A percentile compares a stretch with the other conserved stretches of the same genome.
Conservation (phyloP, 1,140 invertebrate genomes). For the Drosophila rhopaloa region DNA sequence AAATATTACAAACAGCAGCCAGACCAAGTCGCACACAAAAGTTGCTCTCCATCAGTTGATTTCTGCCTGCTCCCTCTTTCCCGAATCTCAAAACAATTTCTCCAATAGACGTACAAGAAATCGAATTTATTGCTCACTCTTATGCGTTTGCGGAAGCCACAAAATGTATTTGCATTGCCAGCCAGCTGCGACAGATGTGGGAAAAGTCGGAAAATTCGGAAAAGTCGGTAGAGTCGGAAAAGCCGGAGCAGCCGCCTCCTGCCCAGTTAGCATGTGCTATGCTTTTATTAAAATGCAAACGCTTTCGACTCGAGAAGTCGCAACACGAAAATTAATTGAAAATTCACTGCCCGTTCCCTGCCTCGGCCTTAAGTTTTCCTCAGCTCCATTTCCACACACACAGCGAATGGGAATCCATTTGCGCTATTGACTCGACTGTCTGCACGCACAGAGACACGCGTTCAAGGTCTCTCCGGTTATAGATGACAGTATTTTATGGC, state of each 20-base stretch:
- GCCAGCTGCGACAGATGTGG: slow-evolving; percentile 66
- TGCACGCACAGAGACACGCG: slow-evolving; percentile 60
- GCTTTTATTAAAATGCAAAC: slow-evolving; percentile 72
- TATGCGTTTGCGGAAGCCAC: slow-evolving; percentile 67
- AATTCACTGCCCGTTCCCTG: slow-evolving; percentile 46
- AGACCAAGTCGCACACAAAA: slow-evolving; percentile 56
- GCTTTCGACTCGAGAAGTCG: slow-evolving; percentile 15
- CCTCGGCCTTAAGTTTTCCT: slow-evolving; percentile 17
- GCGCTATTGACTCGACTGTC: slow-evolving; percentile 70
- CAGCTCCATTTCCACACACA: slow-evolving; percentile 4
- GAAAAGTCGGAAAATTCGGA: slow-evolving; percentile 22
- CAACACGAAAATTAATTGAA: slow-evolving; percentile 75
- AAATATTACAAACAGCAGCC: slow-evolving; percentile 67
- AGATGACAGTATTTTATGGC: slow-evolving; percentile 69
- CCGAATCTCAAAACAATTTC: slow-evolving; percentile 3
- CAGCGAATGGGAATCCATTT: slow-evolving; percentile 58
- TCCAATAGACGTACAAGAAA: slow-evolving; percentile 28
- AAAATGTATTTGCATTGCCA: slow-evolving; percentile 72
- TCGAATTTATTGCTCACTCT: slow-evolving; percentile 79
- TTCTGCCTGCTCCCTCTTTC: slow-evolving; percentile 26
- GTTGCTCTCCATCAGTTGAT: slow-evolving; percentile 56
- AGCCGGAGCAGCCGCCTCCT: slow-evolving; percentile 3
- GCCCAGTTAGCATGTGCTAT: slow-evolving; percentile 65
- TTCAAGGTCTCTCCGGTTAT: slow-evolving; percentile 62
- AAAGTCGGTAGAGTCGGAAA: slow-evolving; percentile 13